Conservation (phyloP, 2,797 vertebrate genomes). For the Halcyon smyrnensis region DNA sequence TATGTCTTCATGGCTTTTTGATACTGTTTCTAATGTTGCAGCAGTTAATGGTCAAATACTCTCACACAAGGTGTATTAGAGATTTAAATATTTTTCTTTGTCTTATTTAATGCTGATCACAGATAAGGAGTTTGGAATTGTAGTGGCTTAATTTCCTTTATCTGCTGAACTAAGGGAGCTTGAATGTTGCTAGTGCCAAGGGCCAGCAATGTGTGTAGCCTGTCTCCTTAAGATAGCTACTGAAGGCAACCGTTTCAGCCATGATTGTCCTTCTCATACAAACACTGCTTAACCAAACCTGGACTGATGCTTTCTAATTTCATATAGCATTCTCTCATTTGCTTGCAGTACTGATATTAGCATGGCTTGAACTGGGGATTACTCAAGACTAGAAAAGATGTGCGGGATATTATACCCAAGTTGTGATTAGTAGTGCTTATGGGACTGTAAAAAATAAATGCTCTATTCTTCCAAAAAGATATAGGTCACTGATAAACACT, state of each 20-base stretch:
- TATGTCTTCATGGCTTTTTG: not conserved
- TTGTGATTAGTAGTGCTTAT: not conserved
- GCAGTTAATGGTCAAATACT: not conserved
- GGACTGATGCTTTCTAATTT: not conserved
- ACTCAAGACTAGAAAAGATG: not conserved
- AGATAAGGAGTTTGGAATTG: not conserved
- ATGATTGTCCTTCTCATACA: not conserved
- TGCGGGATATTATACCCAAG: not conserved
- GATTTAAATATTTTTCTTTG: not conserved
- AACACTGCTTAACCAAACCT: not conserved
- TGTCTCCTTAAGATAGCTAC: not conserved
- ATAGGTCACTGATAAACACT: not conserved
- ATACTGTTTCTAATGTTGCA: not conserved
- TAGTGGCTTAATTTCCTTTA: not conserved
- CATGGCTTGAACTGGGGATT: not conserved
- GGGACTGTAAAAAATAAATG: not conserved
- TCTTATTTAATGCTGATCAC: not conserved
- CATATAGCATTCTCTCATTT: not conserved
- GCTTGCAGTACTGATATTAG: not conserved
- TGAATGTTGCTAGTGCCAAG: not conserved
- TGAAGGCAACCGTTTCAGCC: fast-evolving
- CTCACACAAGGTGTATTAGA: not conserved
- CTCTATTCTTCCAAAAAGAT: not conserved
- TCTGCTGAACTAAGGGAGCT: not conserved
- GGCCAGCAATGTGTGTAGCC: not conserved